Percentiles rank a stretch among this genome's conserved stretches.
phyloP scores from a whole-genome alignment of 2,797 vertebrate genomes.

The Pangasius krempfi region DNA sequence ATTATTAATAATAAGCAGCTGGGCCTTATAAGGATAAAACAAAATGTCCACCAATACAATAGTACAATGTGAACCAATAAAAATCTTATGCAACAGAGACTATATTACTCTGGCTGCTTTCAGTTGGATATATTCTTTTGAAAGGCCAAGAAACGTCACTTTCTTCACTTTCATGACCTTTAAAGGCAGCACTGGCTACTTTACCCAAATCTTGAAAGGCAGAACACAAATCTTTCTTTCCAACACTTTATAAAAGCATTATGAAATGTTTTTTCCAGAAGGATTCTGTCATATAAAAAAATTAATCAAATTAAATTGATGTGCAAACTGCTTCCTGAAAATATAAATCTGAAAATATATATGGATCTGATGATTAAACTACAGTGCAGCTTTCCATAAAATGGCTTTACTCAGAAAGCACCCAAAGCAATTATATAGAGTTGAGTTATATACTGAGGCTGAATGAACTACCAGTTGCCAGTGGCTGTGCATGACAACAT shows the following conservation, averaged over 20 bases:
- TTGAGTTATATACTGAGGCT: slow-evolving; percentile 8
- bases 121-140: slow-evolving; percentile 31
- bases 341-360: slow-evolving; percentile 33
- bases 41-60: neutral
- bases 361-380: slow-evolving; percentile 39
- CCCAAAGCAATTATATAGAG: slow-evolving; percentile 23
- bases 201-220: neutral
- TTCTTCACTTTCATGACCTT: slow-evolving; percentile 44
- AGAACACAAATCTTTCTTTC: neutral
- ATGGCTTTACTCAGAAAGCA: slow-evolving; percentile 29
- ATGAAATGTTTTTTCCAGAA: slow-evolving; percentile 28
- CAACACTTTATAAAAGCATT: slow-evolving; percentile 28
- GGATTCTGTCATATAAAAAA: slow-evolving; percentile 49
- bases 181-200: slow-evolving; percentile 14
- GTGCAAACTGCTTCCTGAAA: slow-evolving; percentile 58
- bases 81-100: slow-evolving; percentile 18
- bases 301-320: slow-evolving; percentile 50
- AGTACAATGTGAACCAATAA: slow-evolving; percentile 8
- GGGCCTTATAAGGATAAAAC: neutral
- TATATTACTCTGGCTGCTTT: slow-evolving; percentile 30
- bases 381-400: slow-evolving; percentile 25
- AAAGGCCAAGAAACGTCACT: slow-evolving; percentile 47
- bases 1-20: slow-evolving; percentile 19
- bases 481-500: slow-evolving; percentile 14
- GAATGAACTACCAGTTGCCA: slow-evolving; percentile 23